Conservation (phyloP, 2,113 vertebrate species). For the Donacobius atricapilla region DNA sequence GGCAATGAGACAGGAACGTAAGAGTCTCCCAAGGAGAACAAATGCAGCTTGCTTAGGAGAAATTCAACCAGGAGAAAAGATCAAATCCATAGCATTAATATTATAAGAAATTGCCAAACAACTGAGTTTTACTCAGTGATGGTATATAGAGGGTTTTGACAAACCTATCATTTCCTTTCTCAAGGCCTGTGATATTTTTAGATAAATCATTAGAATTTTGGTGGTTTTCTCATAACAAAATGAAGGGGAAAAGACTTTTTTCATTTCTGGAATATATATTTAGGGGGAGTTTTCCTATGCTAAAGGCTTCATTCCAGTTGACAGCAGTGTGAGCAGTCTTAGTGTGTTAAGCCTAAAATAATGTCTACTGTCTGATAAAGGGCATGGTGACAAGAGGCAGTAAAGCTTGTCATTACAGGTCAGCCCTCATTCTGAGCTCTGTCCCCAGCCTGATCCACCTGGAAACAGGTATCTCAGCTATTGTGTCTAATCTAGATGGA, state of each 20-base stretch:
- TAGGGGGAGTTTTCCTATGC: background rate
- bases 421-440: background rate
- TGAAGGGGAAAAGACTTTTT: background rate
- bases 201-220: background rate
- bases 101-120: background rate
- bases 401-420: background rate
- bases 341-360: background rate
- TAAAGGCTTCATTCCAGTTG: background rate
- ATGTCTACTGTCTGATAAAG: background rate
- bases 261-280: background rate
- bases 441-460: background rate
- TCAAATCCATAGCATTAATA: background rate
- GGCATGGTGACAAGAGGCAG: background rate
- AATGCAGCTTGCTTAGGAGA: background rate
- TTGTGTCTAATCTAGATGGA: background rate
- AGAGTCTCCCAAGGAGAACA: background rate
- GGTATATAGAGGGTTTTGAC: background rate
- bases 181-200: background rate
- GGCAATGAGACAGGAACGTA: background rate
- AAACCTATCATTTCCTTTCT: background rate
- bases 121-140: background rate
- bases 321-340: background rate
- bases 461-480: background rate
- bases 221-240: background rate
- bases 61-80: background rate